phyloP scores from a whole-genome alignment of 2,888 invertebrate species.

The Athalia cordata region DNA sequence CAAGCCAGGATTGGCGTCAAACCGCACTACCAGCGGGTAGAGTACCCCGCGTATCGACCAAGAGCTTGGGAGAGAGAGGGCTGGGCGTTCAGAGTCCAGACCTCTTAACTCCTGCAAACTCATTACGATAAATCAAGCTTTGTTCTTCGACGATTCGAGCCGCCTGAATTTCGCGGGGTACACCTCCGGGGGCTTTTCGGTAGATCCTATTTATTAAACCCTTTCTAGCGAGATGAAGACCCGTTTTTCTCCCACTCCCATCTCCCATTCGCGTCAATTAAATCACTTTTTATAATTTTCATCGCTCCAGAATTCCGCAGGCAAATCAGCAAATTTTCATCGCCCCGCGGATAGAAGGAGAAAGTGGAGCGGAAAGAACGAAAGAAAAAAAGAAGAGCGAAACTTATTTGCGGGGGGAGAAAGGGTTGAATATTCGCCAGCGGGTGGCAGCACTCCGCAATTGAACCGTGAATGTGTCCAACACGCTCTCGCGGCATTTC shows the following conservation, averaged over 20 bases:
- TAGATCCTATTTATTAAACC: conserved; percentile 10
- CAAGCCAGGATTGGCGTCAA: conserved; percentile 72
- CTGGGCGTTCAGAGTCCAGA: conserved; percentile 54
- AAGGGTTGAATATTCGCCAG: conserved; percentile 10
- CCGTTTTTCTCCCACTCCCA: too few relatives aligned
- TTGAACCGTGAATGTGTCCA: background rate
- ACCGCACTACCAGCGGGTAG: conserved; percentile 62
- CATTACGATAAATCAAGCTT: conserved; percentile 74
- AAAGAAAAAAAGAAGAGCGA: background rate
- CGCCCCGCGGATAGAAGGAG: too few relatives aligned
- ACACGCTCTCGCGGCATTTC: background rate
- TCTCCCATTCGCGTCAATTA: conserved; percentile 10
- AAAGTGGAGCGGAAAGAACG: background rate
- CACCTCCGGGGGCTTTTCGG: conserved; percentile 19
- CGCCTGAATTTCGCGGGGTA: conserved; percentile 67
- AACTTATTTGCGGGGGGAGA: background rate
- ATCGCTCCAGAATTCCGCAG: background rate
- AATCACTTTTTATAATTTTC: background rate
- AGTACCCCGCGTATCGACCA: conserved; percentile 67
- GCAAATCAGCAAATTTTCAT: too few relatives aligned
- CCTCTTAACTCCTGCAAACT: conserved; percentile 74
- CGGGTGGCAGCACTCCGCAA: conserved; percentile 41
- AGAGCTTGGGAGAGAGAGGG: conserved; percentile 18
- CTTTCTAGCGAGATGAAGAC: background rate
- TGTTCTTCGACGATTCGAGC: conserved; percentile 69